Evolutionary conservation across 2,888 invertebrate species (phyloP).

Genomic region (Drosophila macrospina): DNA sequence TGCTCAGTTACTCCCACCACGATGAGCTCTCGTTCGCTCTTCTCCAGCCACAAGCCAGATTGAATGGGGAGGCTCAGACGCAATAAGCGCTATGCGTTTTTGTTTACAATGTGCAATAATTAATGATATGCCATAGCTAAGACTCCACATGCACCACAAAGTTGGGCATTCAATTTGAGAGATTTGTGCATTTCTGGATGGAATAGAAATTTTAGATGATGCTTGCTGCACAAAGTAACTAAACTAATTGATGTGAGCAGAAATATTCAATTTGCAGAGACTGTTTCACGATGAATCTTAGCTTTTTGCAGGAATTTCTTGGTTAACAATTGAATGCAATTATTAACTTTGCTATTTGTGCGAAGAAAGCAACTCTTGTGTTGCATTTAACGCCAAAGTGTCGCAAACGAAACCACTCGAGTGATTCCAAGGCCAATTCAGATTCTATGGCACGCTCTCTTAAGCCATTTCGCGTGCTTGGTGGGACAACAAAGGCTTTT

Average conservation of each 20-base stretch:
- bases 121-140: constrained; percentile 30
- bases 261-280: too few species aligned
- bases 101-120: constrained; percentile 45
- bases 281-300: too few species aligned
- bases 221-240: too few species aligned
- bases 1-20: constrained; percentile 1
- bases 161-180: constrained; percentile 14
- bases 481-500: constrained; percentile 59
- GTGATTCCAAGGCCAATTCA: constrained; percentile 62
- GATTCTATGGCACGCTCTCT: constrained; percentile 28
- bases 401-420: constrained; percentile 58
- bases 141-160: constrained; percentile 17
- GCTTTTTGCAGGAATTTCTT: not conserved
- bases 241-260: too few species aligned
- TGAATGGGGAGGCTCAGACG: constrained; percentile 64
- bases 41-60: constrained; percentile 54
- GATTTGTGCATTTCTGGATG: not conserved
- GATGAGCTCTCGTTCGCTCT: constrained; percentile 22
- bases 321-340: not conserved
- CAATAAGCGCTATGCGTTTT: constrained; percentile 53
- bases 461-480: constrained; percentile 36
- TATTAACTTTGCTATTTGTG: not conserved
- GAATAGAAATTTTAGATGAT: too few species aligned
- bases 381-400: constrained; percentile 31
- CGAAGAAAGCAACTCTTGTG: constrained; percentile 13